Percentiles rank a stretch among this genome's conserved stretches.
Evolutionary conservation across 1,140 invertebrate genomes (phyloP).

Genomic region (Chironomus tepperi): DNA sequence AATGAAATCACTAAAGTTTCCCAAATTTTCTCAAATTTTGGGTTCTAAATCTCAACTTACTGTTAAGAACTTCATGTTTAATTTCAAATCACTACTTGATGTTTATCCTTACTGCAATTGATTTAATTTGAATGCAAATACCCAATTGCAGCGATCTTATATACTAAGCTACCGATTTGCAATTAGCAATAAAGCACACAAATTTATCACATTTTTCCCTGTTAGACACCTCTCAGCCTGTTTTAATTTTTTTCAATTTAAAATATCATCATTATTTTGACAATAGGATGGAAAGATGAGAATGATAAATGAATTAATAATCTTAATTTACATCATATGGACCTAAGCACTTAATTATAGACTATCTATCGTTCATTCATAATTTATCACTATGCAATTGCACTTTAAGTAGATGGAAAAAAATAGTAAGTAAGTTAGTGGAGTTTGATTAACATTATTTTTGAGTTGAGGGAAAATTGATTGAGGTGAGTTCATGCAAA

Average conservation of each 20-base stretch:
- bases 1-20: too few relatives aligned
- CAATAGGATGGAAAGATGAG: not conserved
- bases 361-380: not conserved
- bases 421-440: too few relatives aligned
- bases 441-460: too few relatives aligned
- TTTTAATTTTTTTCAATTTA: conserved; percentile 8
- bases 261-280: not conserved
- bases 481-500: too few relatives aligned
- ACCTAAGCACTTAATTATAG: not conserved
- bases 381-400: not conserved
- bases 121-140: not conserved
- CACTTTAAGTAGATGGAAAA: too few relatives aligned
- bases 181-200: not conserved
- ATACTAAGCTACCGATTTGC: not conserved
- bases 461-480: too few relatives aligned
- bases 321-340: not conserved
- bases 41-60: not conserved
- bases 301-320: conserved; percentile 10
- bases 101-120: not conserved
- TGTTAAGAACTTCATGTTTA: not conserved
- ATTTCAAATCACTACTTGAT: not conserved
- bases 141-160: not conserved
- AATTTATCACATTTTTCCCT: conserved; percentile 3
- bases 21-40: too few relatives aligned
- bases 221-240: not conserved